Evolutionary conservation across 2,888 invertebrate species (phyloP).

Genomic region (Andrena trimmerana): DNA sequence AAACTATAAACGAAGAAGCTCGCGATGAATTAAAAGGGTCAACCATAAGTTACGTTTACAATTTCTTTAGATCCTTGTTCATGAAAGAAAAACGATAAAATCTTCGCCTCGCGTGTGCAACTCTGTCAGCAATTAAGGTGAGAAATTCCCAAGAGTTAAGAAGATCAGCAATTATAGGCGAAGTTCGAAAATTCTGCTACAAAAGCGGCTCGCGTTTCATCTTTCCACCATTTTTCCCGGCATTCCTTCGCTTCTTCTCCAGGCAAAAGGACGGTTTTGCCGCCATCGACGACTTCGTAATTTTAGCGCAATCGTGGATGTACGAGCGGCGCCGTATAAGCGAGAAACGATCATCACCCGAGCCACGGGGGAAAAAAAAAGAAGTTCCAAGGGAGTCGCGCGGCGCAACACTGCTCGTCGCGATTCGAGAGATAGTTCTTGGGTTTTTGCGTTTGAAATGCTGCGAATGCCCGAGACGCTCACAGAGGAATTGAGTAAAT

Average conservation of each 20-base stretch:
- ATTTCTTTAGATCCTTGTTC: background rate
- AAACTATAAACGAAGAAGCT: too few species aligned
- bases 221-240: constrained; percentile 16
- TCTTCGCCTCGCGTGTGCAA: background rate
- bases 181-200: constrained; percentile 24
- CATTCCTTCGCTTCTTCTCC: background rate
- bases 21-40: too few species aligned
- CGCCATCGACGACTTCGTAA: constrained; percentile 18
- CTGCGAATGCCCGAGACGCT: constrained; percentile 28
- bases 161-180: background rate
- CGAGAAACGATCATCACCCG: constrained; percentile 38
- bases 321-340: constrained; percentile 40
- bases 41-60: too few species aligned
- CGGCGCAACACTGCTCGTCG: constrained; percentile 9
- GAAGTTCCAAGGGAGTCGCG: background rate
- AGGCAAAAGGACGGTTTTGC: constrained; percentile 19
- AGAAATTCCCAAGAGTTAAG: background rate
- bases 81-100: background rate
- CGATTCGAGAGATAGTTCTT: background rate
- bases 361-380: background rate
- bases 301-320: constrained; percentile 38
- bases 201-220: constrained; percentile 29
- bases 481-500: background rate
- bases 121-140: background rate
- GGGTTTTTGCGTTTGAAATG: constrained; percentile 9